Conservation (phyloP, 2,888 invertebrate species). For the Hetaerina titia region DNA sequence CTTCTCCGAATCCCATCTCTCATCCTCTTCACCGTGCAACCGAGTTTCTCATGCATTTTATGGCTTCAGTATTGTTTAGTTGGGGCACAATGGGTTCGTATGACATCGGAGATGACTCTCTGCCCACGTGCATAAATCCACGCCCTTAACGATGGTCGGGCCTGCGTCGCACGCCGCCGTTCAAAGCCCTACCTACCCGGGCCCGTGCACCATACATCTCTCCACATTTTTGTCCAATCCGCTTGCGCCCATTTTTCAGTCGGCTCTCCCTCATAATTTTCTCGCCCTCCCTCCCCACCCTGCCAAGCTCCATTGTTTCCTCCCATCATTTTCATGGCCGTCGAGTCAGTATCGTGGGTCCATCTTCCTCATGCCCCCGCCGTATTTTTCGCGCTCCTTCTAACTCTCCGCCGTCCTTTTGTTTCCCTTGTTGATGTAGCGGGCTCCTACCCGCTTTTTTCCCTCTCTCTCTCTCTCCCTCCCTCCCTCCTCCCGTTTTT, state of each 20-base stretch:
- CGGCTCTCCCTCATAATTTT: not conserved
- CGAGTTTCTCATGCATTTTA: too few relatives aligned
- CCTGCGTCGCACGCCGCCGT: not conserved
- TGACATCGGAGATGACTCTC: too few relatives aligned
- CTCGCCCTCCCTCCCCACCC: not conserved
- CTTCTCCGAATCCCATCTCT: too few relatives aligned
- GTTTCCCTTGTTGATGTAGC: not conserved
- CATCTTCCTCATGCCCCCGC: not conserved
- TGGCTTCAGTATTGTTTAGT: too few relatives aligned
- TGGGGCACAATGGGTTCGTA: too few relatives aligned
- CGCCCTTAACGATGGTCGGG: not conserved
- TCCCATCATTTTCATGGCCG: not conserved
- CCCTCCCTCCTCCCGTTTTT: not conserved
- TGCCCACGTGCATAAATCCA: not conserved
- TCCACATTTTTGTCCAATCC: not conserved
- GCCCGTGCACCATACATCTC: not conserved
- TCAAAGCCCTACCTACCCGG: not conserved
- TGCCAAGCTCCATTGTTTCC: slow-evolving; percentile 14
- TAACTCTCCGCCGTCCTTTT: not conserved
- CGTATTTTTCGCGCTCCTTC: not conserved
- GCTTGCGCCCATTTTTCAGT: not conserved
- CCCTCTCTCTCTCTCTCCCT: not conserved
- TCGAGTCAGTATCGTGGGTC: slow-evolving; percentile 7
- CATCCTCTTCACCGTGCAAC: too few relatives aligned
- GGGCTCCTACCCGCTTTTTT: not conserved